These are phyloP conservation scores for Eristalis arbustorum DNA, from an alignment of 2,888 invertebrate genomes.

Conservation along the genomic window DNA sequence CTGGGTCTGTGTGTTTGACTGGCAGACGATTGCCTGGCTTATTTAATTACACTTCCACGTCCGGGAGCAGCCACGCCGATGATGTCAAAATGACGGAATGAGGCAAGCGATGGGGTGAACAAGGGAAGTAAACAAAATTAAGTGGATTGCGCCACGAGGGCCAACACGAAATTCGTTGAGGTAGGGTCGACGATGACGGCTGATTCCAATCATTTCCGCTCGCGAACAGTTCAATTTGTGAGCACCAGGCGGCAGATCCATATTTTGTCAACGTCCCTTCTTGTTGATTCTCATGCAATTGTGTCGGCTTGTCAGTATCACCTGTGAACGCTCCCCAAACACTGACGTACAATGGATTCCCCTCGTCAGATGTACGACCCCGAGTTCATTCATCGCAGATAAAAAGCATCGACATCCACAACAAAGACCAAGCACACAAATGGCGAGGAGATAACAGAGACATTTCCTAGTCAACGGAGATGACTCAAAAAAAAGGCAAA, in stretches of 20 bases:
- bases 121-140: not conserved
- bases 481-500: not conserved
- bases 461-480: not conserved
- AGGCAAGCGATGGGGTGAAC: not conserved
- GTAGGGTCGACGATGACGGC: not conserved
- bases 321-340: too few species aligned
- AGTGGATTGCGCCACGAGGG: not conserved
- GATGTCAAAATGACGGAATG: not conserved
- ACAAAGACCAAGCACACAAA: not conserved
- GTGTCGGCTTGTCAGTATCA: not conserved
- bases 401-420: too few species aligned
- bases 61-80: too few species aligned
- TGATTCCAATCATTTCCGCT: not conserved
- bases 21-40: constrained; percentile 22
- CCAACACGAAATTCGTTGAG: not conserved
- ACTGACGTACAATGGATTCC: not conserved
- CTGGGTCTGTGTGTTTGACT: not conserved
- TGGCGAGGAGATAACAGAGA: not conserved
- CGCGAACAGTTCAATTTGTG: not conserved
- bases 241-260: too few species aligned
- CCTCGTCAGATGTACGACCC: too few species aligned
- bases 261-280: not conserved
- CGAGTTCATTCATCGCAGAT: too few species aligned
- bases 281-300: constrained; percentile 5
- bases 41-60: not conserved